Conservation (phyloP, 2,888 invertebrate species). For the Eilema sororculum region DNA sequence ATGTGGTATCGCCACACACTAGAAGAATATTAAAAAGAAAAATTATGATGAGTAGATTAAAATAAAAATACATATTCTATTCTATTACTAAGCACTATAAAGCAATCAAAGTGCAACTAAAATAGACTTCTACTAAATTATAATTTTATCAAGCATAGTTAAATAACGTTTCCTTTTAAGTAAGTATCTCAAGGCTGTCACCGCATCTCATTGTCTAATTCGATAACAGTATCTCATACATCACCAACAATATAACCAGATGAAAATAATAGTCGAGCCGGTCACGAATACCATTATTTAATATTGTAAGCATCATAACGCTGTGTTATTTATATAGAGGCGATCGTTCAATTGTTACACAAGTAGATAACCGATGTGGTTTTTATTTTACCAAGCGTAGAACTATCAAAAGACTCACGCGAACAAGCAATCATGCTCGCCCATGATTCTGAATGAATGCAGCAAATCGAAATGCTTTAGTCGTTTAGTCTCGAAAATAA, state of each 20-base stretch:
- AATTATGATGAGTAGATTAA: too few species aligned
- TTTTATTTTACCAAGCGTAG: constrained; percentile 66
- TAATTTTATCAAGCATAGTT: constrained; percentile 8
- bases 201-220: constrained; percentile 59
- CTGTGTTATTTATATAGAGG: constrained; percentile 64
- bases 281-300: constrained; percentile 71
- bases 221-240: constrained; percentile 53
- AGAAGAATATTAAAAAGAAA: too few species aligned
- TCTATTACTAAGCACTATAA: too few species aligned
- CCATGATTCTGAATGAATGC: constrained; percentile 72
- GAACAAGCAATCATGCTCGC: constrained; percentile 76
- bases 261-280: constrained; percentile 52
- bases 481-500: constrained; percentile 24
- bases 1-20: too few species aligned
- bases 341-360: constrained; percentile 66
- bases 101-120: too few species aligned
- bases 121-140: not conserved
- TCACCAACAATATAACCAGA: constrained; percentile 50
- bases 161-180: constrained; percentile 16
- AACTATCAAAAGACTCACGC: constrained; percentile 76
- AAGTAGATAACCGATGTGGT: constrained; percentile 58
- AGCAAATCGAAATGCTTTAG: constrained; percentile 72
- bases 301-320: constrained; percentile 65
- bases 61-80: too few species aligned
- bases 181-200: constrained; percentile 47